phyloP scores from a whole-genome alignment of 2,888 invertebrate species.

The Xestia rhomboidea region DNA sequence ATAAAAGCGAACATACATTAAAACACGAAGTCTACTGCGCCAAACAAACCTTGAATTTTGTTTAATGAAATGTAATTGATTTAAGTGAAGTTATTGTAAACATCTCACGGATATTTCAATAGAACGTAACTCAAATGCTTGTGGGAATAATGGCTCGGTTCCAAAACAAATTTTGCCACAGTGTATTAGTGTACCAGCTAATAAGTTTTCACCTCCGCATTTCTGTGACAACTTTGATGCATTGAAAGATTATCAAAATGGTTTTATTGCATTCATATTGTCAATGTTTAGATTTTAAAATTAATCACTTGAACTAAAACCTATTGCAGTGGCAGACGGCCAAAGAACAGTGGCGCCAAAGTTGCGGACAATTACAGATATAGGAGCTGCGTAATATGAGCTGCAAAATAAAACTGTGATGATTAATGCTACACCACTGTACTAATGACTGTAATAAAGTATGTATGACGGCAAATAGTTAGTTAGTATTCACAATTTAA shows the following conservation, averaged over 20 bases:
- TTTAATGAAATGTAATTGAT: constrained; percentile 69
- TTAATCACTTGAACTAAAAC: constrained; percentile 78
- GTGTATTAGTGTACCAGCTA: constrained; percentile 64
- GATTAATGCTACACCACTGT: constrained; percentile 79
- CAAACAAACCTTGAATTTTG: constrained; percentile 63
- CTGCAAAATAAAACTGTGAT: constrained; percentile 83
- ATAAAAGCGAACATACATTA: constrained; percentile 66
- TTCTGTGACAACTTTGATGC: constrained; percentile 70
- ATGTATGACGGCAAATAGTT: constrained; percentile 62
- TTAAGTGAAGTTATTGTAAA: constrained; percentile 74
- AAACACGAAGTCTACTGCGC: constrained; percentile 54
- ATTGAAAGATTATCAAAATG: constrained; percentile 69
- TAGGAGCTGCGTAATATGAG: constrained; percentile 82
- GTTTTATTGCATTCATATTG: constrained; percentile 76
- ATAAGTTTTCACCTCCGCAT: constrained; percentile 71
- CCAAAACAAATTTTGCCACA: constrained; percentile 73
- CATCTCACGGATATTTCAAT: constrained; percentile 71
- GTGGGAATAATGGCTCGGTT: constrained; percentile 73
- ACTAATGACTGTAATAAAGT: constrained; percentile 73
- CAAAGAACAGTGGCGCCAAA: constrained; percentile 85
- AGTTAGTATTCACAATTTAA: constrained; percentile 55
- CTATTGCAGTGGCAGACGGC: constrained; percentile 84
- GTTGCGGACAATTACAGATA: constrained; percentile 84
- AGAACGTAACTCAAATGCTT: constrained; percentile 64
- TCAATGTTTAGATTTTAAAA: constrained; percentile 78